These are phyloP conservation scores for Ceyx cyanopectus DNA, from an alignment of 2,113 vertebrate species.

Conservation along the genomic window DNA sequence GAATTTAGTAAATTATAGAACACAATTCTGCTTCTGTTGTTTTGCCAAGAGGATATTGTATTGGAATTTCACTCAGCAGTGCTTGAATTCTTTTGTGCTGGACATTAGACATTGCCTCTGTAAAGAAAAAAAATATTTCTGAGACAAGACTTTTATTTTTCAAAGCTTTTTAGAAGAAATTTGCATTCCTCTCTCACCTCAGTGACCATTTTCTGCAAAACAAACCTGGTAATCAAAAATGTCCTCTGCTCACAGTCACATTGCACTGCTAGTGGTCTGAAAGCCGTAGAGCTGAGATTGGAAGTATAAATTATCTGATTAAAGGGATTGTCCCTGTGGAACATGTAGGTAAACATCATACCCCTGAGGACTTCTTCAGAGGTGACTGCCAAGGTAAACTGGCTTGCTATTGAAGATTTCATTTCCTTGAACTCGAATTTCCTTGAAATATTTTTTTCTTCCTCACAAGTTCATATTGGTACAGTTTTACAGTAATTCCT, in stretches of 20 bases:
- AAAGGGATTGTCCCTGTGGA: background rate
- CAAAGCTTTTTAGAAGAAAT: background rate
- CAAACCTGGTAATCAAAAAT: background rate
- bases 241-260: background rate
- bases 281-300: background rate
- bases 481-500: background rate
- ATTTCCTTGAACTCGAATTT: background rate
- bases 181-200: background rate
- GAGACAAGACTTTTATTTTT: background rate
- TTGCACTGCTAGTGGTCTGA: background rate
- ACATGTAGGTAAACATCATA: background rate
- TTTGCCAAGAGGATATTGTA: background rate
- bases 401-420: background rate
- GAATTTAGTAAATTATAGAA: background rate
- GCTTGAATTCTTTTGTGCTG: background rate
- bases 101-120: background rate
- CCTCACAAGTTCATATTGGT: background rate
- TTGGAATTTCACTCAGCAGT: background rate
- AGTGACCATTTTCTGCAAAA: background rate
- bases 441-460: background rate
- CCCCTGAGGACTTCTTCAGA: background rate
- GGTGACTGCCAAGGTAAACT: background rate
- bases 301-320: conserved; percentile 36
- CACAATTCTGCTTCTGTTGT: background rate
- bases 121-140: background rate